These are phyloP conservation scores for Nannoperca obscura DNA, from an alignment of 2,797 vertebrate species.

Conservation along the genomic window DNA sequence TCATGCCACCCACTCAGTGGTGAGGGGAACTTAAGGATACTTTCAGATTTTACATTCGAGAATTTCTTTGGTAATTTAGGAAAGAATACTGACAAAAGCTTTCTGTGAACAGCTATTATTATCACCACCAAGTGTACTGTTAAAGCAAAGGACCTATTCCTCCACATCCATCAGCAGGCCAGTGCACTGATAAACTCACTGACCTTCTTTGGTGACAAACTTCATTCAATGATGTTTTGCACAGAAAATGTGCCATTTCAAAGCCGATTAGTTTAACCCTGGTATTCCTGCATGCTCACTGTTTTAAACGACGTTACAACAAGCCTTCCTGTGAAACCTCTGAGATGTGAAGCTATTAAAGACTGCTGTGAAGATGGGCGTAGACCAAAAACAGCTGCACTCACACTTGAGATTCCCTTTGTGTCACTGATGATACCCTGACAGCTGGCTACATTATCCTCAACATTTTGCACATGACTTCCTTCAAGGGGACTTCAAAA, in stretches of 20 bases:
- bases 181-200: background rate
- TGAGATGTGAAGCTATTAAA: slow-evolving; percentile 61
- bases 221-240: slow-evolving; percentile 21
- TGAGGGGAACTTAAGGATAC: slow-evolving; percentile 2
- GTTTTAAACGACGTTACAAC: slow-evolving; percentile 34
- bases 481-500: slow-evolving; percentile 75
- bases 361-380: slow-evolving; percentile 51
- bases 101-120: background rate
- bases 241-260: background rate
- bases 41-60: background rate
- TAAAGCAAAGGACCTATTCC: background rate
- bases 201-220: background rate
- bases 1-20: slow-evolving; percentile 15
- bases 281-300: slow-evolving; percentile 13
- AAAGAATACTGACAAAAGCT: background rate
- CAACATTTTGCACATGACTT: slow-evolving; percentile 77
- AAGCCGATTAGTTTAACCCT: slow-evolving; percentile 23
- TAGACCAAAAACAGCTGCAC: slow-evolving; percentile 70
- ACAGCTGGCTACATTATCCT: slow-evolving; percentile 81
- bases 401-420: slow-evolving; percentile 66
- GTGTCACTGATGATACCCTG: slow-evolving; percentile 62
- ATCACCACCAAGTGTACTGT: background rate
- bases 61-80: background rate
- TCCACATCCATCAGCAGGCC: background rate
- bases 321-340: slow-evolving; percentile 42